phyloP scores from a whole-genome alignment of 2,113 vertebrate genomes.

The Psittacus erithacus region DNA sequence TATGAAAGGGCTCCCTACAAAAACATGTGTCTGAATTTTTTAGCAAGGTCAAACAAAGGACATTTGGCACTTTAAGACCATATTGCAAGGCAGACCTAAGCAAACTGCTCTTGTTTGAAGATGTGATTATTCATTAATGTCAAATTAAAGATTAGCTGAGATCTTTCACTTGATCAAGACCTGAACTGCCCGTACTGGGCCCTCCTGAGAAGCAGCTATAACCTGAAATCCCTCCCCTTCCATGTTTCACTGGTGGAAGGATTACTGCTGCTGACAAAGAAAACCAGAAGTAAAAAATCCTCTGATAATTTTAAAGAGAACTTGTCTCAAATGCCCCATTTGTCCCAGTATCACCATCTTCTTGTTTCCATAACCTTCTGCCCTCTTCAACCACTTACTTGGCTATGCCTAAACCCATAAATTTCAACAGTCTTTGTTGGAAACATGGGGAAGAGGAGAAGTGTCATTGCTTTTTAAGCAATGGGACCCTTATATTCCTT shows the following conservation, averaged over 20 bases:
- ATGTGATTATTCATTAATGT: background rate
- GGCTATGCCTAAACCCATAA: background rate
- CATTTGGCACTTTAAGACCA: background rate
- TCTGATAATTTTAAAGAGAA: background rate
- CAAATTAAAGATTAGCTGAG: background rate
- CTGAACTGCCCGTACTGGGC: background rate
- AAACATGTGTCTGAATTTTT: background rate
- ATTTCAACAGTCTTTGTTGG: background rate
- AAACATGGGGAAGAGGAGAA: background rate
- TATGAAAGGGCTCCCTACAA: background rate
- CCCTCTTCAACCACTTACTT: background rate
- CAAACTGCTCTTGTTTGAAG: slow-evolving; percentile 10
- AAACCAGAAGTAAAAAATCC: background rate
- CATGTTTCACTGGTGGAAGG: background rate
- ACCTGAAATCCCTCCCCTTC: background rate
- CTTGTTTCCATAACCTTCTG: background rate
- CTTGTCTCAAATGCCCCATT: background rate
- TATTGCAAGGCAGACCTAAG: background rate
- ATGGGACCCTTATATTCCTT: background rate
- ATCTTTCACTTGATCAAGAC: background rate
- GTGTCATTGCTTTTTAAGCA: background rate
- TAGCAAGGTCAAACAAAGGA: background rate
- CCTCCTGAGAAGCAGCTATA: background rate
- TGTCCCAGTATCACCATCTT: background rate
- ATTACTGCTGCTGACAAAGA: background rate